phyloP scores from a whole-genome alignment of 2,113 vertebrate species.

The Etia nguti region DNA sequence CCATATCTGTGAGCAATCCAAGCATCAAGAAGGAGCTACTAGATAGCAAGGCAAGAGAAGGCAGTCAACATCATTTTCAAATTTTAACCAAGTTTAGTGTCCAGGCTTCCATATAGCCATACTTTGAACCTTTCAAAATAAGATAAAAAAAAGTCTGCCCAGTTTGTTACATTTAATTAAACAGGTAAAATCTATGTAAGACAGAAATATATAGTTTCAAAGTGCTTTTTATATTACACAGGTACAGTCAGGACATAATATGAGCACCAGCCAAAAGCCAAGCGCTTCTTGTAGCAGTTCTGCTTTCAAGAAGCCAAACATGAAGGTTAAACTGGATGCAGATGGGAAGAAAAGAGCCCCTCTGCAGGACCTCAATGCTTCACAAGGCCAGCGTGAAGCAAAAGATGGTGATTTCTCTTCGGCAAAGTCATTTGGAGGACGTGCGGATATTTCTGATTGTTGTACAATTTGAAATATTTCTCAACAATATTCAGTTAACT shows the following conservation, averaged over 20 bases:
- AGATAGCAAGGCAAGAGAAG: neutral
- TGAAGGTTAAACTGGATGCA: neutral
- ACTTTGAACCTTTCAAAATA: neutral
- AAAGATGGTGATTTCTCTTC: neutral
- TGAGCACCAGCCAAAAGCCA: neutral
- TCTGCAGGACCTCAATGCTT: neutral
- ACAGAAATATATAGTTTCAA: neutral
- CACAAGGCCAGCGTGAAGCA: neutral
- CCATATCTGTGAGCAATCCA: neutral
- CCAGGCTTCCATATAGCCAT: too few relatives aligned
- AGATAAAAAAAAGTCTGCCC: neutral
- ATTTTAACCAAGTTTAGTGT: neutral
- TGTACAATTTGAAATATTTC: neutral
- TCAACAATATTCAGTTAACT: neutral
- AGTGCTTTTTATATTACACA: neutral
- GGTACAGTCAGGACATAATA: neutral
- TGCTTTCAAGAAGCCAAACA: slow-evolving; percentile 37
- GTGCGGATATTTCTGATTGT: neutral
- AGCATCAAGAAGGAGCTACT: neutral
- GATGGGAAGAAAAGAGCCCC: neutral
- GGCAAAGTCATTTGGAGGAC: neutral
- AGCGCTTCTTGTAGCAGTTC: neutral
- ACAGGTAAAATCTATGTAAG: too few relatives aligned
- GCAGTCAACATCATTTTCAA: neutral
- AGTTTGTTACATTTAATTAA: neutral